Conservation (phyloP, 2,888 invertebrate species). For the Pandemis corylana region DNA sequence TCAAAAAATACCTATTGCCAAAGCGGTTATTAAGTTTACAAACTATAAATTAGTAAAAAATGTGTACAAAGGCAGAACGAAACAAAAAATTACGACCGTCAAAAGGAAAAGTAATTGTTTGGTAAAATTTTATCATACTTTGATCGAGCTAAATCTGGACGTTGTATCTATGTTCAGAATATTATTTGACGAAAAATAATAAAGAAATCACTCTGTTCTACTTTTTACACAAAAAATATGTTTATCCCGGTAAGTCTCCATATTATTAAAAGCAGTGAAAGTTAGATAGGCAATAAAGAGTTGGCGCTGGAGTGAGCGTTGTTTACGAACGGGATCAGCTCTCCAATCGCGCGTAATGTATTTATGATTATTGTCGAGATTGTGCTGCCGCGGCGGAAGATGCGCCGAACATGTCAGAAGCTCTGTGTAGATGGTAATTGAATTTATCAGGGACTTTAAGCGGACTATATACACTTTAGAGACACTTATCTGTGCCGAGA, state of each 20-base stretch:
- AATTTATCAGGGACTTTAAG: conserved; percentile 9
- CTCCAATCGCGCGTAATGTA: conserved; percentile 83
- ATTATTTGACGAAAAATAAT: neutral
- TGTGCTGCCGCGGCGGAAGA: conserved; percentile 6
- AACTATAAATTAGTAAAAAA: too few species aligned
- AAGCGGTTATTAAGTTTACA: too few species aligned
- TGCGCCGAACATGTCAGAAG: neutral
- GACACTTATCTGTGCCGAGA: neutral
- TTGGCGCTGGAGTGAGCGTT: conserved; percentile 67
- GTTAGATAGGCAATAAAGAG: conserved; percentile 82
- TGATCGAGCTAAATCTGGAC: neutral
- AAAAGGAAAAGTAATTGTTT: too few species aligned
- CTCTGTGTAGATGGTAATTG: conserved; percentile 17
- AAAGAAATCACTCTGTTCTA: neutral
- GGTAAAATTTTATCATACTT: neutral
- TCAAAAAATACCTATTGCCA: neutral
- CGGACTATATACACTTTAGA: neutral
- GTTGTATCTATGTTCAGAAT: neutral
- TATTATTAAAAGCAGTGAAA: conserved; percentile 77
- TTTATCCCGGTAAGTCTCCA: conserved; percentile 50
- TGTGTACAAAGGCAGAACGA: too few species aligned
- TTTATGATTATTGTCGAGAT: conserved; percentile 80
- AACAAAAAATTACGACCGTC: too few species aligned
- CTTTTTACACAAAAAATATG: conserved; percentile 37
- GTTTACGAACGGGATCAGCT: conserved; percentile 78